Base-by-base conservation (phyloP, 2,113 vertebrate genomes). In the Semicossyphus pulcher region DNA sequence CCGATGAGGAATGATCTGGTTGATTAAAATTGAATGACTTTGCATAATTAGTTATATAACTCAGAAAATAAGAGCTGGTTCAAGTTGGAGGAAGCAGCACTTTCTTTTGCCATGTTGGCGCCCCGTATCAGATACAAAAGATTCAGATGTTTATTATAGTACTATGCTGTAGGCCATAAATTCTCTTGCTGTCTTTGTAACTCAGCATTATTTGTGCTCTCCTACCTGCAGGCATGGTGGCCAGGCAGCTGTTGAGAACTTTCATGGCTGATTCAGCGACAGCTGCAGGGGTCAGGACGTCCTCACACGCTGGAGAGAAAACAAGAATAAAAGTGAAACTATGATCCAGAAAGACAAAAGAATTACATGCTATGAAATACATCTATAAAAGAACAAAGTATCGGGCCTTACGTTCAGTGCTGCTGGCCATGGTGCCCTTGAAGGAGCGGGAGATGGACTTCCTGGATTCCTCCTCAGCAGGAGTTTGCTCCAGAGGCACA, bases 211-310 rank as follows among this genome's bases (percentile, higher is more conserved):
- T 15, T 44, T 14, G 6, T 7, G 15, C 25, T 65, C 63, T 14
- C 81, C 76, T 92, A 99, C 98, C 97, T 94, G 94, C 71, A 18
- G 97, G 97, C 97, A 99, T 99, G 80, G 92, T 90, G 20, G 96
- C 95, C 72, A 99, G 91, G 78, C 97, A 99, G 86, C 92, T 90
- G 66, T 90, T 92, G 32, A 99, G 93, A 21, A 97, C 94, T 65
- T 92, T 95, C 71, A 97, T 88, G 28, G 96, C 94, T 0, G 94
- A 95, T 74, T 98, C 97, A 0, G 96, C 92, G 51, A 98, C 94
- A 36, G 93, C 92, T 72, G 96, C 93, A 63, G 96, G 94, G 0
- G 94, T 96, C 75, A 96, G 54, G 26, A 90, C 93, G 69, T 98
- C 97, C 80, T 99, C 97, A 91, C 96, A 95, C 1, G 94, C 98